Conservation (phyloP, 1,140 invertebrate species). For the Drosophila pectinifera region DNA sequence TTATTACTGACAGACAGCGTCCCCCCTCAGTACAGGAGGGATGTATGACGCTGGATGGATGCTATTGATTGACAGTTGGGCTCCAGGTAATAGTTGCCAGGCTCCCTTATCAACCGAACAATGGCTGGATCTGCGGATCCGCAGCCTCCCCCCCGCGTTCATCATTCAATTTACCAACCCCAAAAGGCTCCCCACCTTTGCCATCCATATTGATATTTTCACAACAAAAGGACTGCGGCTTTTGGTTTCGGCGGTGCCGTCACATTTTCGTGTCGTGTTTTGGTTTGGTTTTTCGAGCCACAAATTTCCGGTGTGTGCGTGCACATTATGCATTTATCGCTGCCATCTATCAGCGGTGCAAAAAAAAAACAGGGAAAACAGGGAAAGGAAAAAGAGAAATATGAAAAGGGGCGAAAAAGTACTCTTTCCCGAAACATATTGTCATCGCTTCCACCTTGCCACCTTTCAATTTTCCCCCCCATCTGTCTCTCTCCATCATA, state of each 20-base stretch:
- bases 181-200: not conserved
- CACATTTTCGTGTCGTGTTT: slow-evolving; percentile 45
- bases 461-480: slow-evolving; percentile 28
- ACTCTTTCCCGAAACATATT: slow-evolving; percentile 60
- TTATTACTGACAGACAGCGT: slow-evolving; percentile 48
- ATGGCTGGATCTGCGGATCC: slow-evolving; percentile 30
- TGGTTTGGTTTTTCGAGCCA: slow-evolving; percentile 58
- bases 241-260: slow-evolving; percentile 15
- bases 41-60: slow-evolving; percentile 34
- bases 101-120: slow-evolving; percentile 53
- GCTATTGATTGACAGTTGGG: slow-evolving; percentile 41
- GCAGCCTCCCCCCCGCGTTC: slow-evolving; percentile 23
- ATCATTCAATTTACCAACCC: slow-evolving; percentile 72
- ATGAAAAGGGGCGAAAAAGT: slow-evolving; percentile 4
- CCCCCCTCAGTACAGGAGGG: slow-evolving; percentile 1
- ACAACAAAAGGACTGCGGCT: slow-evolving; percentile 32
- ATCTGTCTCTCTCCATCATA: slow-evolving; percentile 39
- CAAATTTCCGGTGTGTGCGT: slow-evolving; percentile 61
- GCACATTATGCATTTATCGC: slow-evolving; percentile 75
- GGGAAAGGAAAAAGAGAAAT: slow-evolving; percentile 1
- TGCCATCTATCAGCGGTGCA: slow-evolving; percentile 71
- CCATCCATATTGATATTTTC: slow-evolving; percentile 29
- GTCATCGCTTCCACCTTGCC: slow-evolving; percentile 24
- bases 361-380: slow-evolving; percentile 37
- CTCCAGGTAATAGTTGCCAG: slow-evolving; percentile 51